Evolutionary conservation across 2,113 vertebrate genomes (phyloP).

Genomic region (Phodopus roborovskii): DNA sequence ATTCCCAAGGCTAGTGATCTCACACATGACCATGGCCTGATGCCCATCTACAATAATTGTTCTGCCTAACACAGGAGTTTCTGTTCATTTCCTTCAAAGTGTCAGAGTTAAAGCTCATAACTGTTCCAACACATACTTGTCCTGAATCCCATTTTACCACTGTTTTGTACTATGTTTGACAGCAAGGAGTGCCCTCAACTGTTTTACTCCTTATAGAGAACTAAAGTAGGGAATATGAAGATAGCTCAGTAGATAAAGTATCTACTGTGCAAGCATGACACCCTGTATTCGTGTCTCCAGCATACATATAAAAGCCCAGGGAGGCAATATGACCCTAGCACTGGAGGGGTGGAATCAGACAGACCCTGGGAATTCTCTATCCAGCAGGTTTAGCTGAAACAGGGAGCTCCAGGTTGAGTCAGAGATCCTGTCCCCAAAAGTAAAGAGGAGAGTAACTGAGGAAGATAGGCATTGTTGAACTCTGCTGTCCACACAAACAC

Average conservation of each 20-base stretch:
- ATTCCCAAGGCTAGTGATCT: conserved; percentile 72
- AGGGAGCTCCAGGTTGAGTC: neutral
- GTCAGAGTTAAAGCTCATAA: conserved; percentile 71
- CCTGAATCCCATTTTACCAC: conserved; percentile 29
- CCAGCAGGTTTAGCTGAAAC: neutral
- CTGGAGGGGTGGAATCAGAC: neutral
- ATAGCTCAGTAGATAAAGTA: neutral
- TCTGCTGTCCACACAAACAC: neutral
- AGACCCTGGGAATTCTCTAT: neutral
- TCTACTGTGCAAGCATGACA: neutral
- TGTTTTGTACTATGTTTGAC: neutral
- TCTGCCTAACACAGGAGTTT: conserved; percentile 74
- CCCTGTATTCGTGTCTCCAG: too few relatives aligned
- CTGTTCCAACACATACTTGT: neutral
- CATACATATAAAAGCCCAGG: neutral
- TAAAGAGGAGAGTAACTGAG: neutral
- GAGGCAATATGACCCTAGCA: neutral
- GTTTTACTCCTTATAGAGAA: neutral
- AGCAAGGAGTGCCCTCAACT: neutral
- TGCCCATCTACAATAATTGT: conserved; percentile 72
- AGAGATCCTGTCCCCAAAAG: neutral
- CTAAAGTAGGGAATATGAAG: neutral
- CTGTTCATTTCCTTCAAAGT: conserved; percentile 70
- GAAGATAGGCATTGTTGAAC: neutral
- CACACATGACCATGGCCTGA: conserved; percentile 68